phyloP scores from a whole-genome alignment of 2,797 vertebrate species.

The Columba guinea region DNA sequence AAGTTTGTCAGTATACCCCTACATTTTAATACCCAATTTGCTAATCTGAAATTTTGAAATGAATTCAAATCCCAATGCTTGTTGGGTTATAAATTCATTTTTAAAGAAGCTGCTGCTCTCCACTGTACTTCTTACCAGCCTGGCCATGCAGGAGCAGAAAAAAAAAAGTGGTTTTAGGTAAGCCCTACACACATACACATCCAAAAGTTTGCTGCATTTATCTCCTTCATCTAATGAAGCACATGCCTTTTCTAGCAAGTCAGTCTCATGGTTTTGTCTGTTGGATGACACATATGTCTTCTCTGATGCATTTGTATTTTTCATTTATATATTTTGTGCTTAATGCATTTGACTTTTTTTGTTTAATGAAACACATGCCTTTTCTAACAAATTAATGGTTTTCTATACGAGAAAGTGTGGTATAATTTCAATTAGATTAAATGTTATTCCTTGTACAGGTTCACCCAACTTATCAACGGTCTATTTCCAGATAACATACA shows the following conservation, averaged over 20 bases:
- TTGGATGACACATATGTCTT: background rate
- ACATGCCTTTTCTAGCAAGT: background rate
- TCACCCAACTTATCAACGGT: background rate
- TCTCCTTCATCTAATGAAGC: background rate
- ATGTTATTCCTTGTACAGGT: background rate
- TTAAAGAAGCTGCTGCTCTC: background rate
- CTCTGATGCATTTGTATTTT: background rate
- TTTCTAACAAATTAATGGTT: background rate
- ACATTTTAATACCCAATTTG: background rate
- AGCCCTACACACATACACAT: background rate
- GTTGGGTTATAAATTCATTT: background rate
- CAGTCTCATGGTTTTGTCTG: fast-evolving
- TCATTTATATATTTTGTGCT: background rate
- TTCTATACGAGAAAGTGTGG: background rate
- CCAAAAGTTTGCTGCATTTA: background rate
- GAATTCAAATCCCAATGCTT: background rate
- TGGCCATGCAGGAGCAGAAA: background rate
- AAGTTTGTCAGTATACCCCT: background rate
- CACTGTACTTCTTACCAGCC: background rate
- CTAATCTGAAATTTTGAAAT: background rate
- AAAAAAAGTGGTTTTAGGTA: background rate
- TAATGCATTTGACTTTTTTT: background rate
- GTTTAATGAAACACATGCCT: background rate
- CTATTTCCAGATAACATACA: background rate
- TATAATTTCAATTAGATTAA: background rate